These are phyloP conservation scores for Papilio dardanus DNA, from an alignment of 1,140 invertebrate genomes.

Conservation along the genomic window DNA sequence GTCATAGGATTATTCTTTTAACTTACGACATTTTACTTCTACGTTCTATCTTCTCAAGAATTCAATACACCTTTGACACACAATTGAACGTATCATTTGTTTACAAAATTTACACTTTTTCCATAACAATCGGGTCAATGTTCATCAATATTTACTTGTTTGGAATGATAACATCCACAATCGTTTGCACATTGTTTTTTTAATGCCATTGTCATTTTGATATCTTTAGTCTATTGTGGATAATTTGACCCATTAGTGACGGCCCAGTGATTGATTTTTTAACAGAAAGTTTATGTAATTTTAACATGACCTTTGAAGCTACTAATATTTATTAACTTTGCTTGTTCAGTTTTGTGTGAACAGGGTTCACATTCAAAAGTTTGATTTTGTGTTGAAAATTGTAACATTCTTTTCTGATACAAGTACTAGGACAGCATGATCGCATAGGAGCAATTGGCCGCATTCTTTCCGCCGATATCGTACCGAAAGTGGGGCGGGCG, in stretches of 20 bases:
- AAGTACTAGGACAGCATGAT: conserved; percentile 44
- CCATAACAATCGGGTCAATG: not conserved
- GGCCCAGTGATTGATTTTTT: no score
- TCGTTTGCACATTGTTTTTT: not conserved
- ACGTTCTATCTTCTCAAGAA: not conserved
- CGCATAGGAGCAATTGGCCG: conserved; percentile 55
- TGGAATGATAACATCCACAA: conserved; percentile 11
- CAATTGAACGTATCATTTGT: not conserved
- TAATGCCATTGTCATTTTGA: not conserved
- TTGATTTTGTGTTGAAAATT: not conserved
- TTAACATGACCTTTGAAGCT: no score
- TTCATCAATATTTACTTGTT: conserved; percentile 14
- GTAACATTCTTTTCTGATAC: not conserved
- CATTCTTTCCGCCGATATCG: conserved; percentile 61
- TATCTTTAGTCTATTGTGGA: not conserved
- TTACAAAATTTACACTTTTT: conserved; percentile 7
- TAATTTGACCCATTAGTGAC: not conserved
- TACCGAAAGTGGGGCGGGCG: conserved; percentile 62
- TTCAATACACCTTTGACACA: conserved; percentile 5
- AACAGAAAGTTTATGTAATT: no score
- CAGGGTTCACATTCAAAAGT: not conserved
- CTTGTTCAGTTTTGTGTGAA: no score
- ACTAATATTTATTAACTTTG: no score
- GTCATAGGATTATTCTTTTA: not conserved
- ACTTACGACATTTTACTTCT: not conserved